Evolutionary conservation across 2,113 vertebrate genomes (phyloP), one percentile per base, ranked within the genome.

Genomic region (Alectura lathami): DNA sequence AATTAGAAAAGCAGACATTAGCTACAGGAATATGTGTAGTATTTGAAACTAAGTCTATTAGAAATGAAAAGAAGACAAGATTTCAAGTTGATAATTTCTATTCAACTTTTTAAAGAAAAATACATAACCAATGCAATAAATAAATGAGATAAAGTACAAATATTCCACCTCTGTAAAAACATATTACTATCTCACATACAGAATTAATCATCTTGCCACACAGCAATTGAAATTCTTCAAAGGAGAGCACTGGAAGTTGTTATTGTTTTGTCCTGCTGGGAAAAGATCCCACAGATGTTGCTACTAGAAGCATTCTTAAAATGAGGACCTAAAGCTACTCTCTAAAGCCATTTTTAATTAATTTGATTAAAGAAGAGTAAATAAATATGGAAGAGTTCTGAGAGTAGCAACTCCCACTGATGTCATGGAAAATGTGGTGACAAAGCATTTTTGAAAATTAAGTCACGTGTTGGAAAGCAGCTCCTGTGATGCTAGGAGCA

Each of bases 291-390:
- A 48, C 43, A 83, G 79, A 77, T 36, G 45, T 20, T 27, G 15
- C 64, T 67, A 2, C 26, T 59, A 36, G 50, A 26, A 63, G 60
- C 18, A 29, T 87, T 79, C 74, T 90, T 85, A 32, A 88, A 85
- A 79, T 16, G 30, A 24, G 11, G 21, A 69, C 22, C 30, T 51
- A 60, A 91, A 89, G 43, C 30, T 85, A 59, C 40, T 50, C 45
- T 40, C 21, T 81, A 62, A 81, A 85, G 51, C 38, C 17, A 56
- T 66, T 56, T 75, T 85, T 68, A 87, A 79, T 83, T 91, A 85
- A 94, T 86, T 91, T 43, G n/a, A 57, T 94, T 93, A 80, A 89
- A 91, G 70, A 69, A 95, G 42, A 77, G 75, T 70, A 93, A 95
- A 93, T 83, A 94, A 96, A 93, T 82, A 87, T 17, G 32, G 32